A percentile compares a stretch with the other conserved stretches of the same genome.
phyloP scores from a whole-genome alignment of 2,797 vertebrate genomes.

The Tiaroga cobitis region DNA sequence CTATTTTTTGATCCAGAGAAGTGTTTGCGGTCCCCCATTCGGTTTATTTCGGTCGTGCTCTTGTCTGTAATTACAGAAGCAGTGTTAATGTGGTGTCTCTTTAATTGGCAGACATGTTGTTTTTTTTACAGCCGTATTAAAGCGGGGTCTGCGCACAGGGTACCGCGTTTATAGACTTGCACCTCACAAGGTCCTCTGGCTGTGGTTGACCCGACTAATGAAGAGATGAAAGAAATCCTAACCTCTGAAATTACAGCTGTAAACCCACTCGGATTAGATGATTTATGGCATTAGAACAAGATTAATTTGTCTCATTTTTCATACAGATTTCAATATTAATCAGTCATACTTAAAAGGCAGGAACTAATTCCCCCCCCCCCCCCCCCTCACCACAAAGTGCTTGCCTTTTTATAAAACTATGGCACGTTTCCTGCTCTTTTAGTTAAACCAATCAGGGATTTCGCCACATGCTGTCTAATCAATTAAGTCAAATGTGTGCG shows the following conservation, averaged over 20 bases:
- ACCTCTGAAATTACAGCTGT: slow-evolving; percentile 58
- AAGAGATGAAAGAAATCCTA: slow-evolving; percentile 62
- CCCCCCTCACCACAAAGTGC: slow-evolving; percentile 31
- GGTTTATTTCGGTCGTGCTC: slow-evolving; percentile 7
- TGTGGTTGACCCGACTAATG: slow-evolving; percentile 60
- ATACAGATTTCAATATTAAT: slow-evolving; percentile 54
- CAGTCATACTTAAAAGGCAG: slow-evolving; percentile 51
- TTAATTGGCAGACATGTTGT: slow-evolving; percentile 58
- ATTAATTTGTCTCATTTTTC: slow-evolving; percentile 59
- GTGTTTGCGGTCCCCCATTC: neutral
- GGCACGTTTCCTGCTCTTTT: slow-evolving; percentile 61
- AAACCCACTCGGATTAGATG: slow-evolving; percentile 50
- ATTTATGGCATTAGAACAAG: slow-evolving; percentile 56
- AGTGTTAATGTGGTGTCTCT: slow-evolving; percentile 59
- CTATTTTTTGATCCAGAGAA: neutral
- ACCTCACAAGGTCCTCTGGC: slow-evolving; percentile 55
- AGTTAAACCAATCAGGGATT: slow-evolving; percentile 85
- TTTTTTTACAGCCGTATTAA: slow-evolving; percentile 59
- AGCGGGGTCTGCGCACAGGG: slow-evolving; percentile 33
- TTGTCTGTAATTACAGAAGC: slow-evolving; percentile 60
- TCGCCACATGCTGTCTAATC: slow-evolving; percentile 80
- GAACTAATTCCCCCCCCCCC: slow-evolving; percentile 3
- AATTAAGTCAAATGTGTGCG: slow-evolving; percentile 83
- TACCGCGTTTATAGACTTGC: slow-evolving; percentile 58
- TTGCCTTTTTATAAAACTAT: slow-evolving; percentile 38